Base-by-base conservation (phyloP, 37 sponge, comb jelly and placozoan species). In the Amphimedon queenslandica region DNA sequence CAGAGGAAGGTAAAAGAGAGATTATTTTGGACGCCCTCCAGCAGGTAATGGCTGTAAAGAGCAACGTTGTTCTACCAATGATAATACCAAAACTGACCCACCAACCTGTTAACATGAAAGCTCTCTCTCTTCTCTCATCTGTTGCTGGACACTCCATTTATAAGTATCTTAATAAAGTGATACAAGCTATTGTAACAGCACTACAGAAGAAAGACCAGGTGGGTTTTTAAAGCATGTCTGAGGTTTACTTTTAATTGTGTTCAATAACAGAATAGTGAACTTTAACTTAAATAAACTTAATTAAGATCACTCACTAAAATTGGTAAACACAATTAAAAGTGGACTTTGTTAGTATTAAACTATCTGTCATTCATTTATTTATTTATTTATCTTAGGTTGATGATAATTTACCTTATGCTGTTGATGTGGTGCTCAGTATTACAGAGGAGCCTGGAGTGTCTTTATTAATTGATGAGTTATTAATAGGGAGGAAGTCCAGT, bases 41-140 rank as follows among this genome's bases (percentile, higher is more conserved):
- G 57, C 94, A 99, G 78, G 83, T 96, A 27, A 88, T 99, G 89
- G 78, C 86, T 13, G 90, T 90, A 11, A 94, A 92, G 84, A 96
- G 96, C 47, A 84, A 71, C 10, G 89, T 79, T 64, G 91, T 95
- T 3, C 66, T 99, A 37, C 99, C 99, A 10, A 90, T 87, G 72
- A 77, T 99, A 34, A 77, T 99, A 13, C 99, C 99, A 24, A 83
- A 86, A 77, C 75, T 93, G 42, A 68, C 84, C 27, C 58, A 75
- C n/a, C 87, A 87, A 18, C 96, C 96, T 58, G 87, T 90, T 57
- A 92, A 96, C 77, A 77, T 79, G 10, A 66, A 72, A 25, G 96
- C 96, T 32, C 87, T 96, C 5, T 90, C 96, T 40, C 77, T 90
- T 27, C 85, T 96, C 31, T 89, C 93, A 37, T 96, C 96, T 20